Base-by-base conservation (phyloP, 2,888 invertebrate species). In the Sacculina carcini region DNA sequence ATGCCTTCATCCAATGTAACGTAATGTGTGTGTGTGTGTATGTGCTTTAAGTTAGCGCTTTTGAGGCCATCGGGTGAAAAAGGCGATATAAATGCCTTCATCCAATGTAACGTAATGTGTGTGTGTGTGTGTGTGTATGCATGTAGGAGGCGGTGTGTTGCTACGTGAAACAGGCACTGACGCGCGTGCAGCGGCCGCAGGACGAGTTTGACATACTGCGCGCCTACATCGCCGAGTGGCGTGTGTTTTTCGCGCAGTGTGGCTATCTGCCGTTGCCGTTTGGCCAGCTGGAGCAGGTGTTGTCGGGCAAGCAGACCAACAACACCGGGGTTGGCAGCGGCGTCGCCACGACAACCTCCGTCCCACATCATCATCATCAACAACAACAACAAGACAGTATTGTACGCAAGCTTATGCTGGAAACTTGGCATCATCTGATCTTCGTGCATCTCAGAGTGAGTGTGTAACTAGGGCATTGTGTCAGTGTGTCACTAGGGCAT, bases 171-270 rank as follows among this genome's bases (percentile, higher is more conserved):
- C 28, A 16, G 28, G 42, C 42, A 14, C 21, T 16, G 16, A 9
- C 7, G 7, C 63, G 86, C 60, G 92, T 98, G 2, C 69, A 89
- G 57, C 78, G 83, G 1, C 85, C 92, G 62, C 75, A 84, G 56
- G 92, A 94, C 62, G 94, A 96, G 61, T 89, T 92, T 64, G 87
- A 90, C 1, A 71, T 98, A 34, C 71, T 98, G 7, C 89, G 87
- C 66, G 85, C 92, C 1, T 99, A 99, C 65, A 96, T 96, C 59
- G 77, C 80, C 6, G 96, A 98, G 68, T 99, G 98, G 98, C 76
- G 87, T 48, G 90, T 89, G 64, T 98, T 94, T 70, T 94, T 92
- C 64, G 85, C 89, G 5, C 96, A 98, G 65, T 92, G 94, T 67
- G 83, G 85, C 65, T 96, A 94, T 69, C 71, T 96, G 61, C 94